phyloP scores from a whole-genome alignment of 92 coral and sea anemone species.

The Desmophyllum pertusum region DNA sequence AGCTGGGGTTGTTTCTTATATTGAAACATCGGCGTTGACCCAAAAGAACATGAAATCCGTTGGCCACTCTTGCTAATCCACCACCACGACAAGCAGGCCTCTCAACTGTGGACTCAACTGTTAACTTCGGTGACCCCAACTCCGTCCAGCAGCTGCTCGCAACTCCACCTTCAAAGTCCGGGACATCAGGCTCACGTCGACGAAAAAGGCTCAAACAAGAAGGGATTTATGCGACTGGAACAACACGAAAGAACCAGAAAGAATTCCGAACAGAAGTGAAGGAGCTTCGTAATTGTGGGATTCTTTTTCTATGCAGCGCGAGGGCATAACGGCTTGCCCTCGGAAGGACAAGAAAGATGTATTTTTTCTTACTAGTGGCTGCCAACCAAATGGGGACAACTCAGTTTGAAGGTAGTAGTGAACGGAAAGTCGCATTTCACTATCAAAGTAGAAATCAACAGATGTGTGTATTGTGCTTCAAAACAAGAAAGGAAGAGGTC shows the following conservation, averaged over 20 bases:
- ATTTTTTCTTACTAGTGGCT: slow-evolving; percentile 42
- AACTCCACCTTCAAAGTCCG: too few species aligned
- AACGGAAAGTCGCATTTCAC: slow-evolving; percentile 19
- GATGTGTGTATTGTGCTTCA: slow-evolving; percentile 8
- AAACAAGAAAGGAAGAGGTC: background rate
- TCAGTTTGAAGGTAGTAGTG: background rate
- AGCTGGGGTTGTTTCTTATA: too few species aligned
- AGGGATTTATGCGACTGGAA: slow-evolving; percentile 55
- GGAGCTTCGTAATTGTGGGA: slow-evolving; percentile 39
- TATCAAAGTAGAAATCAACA: background rate
- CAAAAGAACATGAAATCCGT: too few species aligned
- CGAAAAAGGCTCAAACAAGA: too few species aligned
- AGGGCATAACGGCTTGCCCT: slow-evolving; percentile 39
- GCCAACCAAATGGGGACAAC: slow-evolving; percentile 46
- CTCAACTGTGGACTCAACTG: too few species aligned
- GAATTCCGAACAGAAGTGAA: slow-evolving; percentile 20
- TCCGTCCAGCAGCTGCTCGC: too few species aligned
- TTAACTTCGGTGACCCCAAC: too few species aligned
- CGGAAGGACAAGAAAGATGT: slow-evolving; percentile 55
- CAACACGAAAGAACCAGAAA: slow-evolving; percentile 48
- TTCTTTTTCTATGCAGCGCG: slow-evolving; percentile 30
- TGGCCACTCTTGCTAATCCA: too few species aligned
- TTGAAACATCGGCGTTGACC: too few species aligned
- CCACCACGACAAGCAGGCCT: too few species aligned
- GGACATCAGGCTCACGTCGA: too few species aligned